Percentiles rank a stretch among this genome's conserved stretches.
Conservation (phyloP, 1,140 invertebrate species). For the Leptoteleia sp. region DNA sequence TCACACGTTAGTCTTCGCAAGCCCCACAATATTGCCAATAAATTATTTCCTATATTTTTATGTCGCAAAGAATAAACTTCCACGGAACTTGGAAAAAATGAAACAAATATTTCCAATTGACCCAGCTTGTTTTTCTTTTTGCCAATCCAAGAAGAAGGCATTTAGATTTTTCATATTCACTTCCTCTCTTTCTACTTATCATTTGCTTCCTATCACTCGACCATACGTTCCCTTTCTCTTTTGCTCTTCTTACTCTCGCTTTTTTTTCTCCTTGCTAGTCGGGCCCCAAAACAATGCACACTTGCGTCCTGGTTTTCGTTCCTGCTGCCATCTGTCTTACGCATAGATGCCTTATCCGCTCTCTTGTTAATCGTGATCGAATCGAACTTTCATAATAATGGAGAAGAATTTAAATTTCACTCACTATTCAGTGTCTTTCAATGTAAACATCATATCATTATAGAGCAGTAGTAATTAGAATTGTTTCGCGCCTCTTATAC, state of each 20-base stretch:
- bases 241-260: conserved; percentile 13
- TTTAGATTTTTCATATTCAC: conserved; percentile 11
- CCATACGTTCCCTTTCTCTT: conserved; percentile 4
- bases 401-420: no score
- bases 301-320: conserved; percentile 13
- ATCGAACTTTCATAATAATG: no score
- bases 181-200: conserved; percentile 2
- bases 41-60: conserved; percentile 79
- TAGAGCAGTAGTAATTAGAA: no score
- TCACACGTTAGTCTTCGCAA: no score
- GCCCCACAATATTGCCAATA: conserved; percentile 77
- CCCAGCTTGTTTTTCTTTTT: conserved; percentile 23
- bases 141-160: conserved; percentile 9
- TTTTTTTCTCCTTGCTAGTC: conserved; percentile 40
- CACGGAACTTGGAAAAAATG: conserved; percentile 65
- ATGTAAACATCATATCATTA: no score
- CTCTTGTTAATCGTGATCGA: no score
- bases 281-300: conserved; percentile 29
- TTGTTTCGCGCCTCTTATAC: no score
- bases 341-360: no score
- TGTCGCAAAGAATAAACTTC: conserved; percentile 72
- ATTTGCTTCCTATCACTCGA: background rate
- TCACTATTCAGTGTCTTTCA: no score
- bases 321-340: no score
- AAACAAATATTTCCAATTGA: conserved; percentile 39